A percentile compares a stretch with the other conserved stretches of the same genome.
phyloP scores from a whole-genome alignment of 2,888 invertebrate genomes.

The Trissolcus brochymenae region DNA sequence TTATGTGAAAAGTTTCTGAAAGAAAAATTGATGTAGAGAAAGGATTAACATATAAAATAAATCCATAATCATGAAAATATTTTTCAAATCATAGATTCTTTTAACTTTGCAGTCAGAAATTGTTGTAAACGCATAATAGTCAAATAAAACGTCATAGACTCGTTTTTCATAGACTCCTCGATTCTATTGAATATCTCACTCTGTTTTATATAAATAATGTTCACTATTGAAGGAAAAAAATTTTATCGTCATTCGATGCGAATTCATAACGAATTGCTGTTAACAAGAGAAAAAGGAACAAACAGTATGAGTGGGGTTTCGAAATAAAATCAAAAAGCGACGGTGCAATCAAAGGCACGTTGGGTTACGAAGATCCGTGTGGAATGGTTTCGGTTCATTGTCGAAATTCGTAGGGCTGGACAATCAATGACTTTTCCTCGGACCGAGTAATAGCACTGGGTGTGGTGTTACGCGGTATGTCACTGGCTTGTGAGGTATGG shows the following conservation, averaged over 20 bases:
- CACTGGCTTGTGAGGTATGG: slow-evolving; percentile 71
- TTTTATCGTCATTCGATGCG: no score
- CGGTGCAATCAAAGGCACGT: slow-evolving; percentile 22
- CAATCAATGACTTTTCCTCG: slow-evolving; percentile 56
- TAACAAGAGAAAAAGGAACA: slow-evolving; percentile 19
- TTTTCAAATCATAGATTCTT: no score
- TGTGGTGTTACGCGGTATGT: slow-evolving; percentile 69
- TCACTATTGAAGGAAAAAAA: no score
- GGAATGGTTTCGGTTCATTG: slow-evolving; percentile 36
- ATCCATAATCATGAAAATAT: no score
- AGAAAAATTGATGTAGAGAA: not conserved
- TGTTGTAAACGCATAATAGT: no score
- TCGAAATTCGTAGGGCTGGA: slow-evolving; percentile 52
- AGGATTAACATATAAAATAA: not conserved
- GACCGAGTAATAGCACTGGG: slow-evolving; percentile 57
- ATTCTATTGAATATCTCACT: no score
- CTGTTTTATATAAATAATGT: no score
- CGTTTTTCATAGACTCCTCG: no score
- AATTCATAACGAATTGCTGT: slow-evolving; percentile 15
- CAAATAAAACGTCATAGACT: no score
- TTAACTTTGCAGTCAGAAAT: no score
- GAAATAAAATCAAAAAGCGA: slow-evolving; percentile 31
- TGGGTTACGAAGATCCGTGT: slow-evolving; percentile 36
- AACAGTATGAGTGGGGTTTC: slow-evolving; percentile 7
- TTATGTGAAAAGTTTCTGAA: slow-evolving; percentile 11